Base-by-base conservation (phyloP, 2,113 vertebrate genomes). In the Scytalopus superciliaris region DNA sequence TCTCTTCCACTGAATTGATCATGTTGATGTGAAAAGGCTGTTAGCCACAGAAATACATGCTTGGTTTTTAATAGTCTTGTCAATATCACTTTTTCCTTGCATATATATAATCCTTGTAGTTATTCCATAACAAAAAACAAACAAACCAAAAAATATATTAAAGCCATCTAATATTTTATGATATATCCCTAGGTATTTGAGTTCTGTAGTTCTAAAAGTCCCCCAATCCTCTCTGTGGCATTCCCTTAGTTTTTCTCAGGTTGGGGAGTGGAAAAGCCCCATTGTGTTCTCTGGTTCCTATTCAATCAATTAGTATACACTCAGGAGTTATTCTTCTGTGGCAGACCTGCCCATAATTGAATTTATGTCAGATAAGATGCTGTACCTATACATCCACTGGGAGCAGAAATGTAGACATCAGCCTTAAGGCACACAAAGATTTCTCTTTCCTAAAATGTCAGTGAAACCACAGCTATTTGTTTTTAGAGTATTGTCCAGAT, bases 391-490 rank as follows among this genome's bases (percentile, higher is more conserved):
- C 12, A 87, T 92, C 77, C 53, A 52, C 22, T 45, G 72, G 64
- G 69, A 96, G 22, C 4, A 96, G 75, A 95, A 97, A 97, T 94
- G 24, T 94, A 96, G 89, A 92, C 62, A 87, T 94, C 70, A 94
- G 78, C 30, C 90, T 63, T 83, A 88, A 97, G 33, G n/a, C 69
- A 66, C 52, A 84, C 28, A 87, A 73, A 77, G 72, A 63, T 67
- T 94, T 90, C 21, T 88, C 45, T 91, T 86, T 30, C 28, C 27
- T 92, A 64, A 92, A 79, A 77, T 72, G 45, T 69, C 75, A 15
- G 9, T 82, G 80, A 96, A 97, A 82, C 70, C 78, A 35, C 40
- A 94, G 49, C 56, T 76, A 81, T 74, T 66, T 75, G 14, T 84
- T 74, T 89, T 84, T 12, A 70, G 75, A 49, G 10, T 27, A 77